Conservation (phyloP, 1,140 invertebrate genomes). For the Gonatopus flavifemur region DNA sequence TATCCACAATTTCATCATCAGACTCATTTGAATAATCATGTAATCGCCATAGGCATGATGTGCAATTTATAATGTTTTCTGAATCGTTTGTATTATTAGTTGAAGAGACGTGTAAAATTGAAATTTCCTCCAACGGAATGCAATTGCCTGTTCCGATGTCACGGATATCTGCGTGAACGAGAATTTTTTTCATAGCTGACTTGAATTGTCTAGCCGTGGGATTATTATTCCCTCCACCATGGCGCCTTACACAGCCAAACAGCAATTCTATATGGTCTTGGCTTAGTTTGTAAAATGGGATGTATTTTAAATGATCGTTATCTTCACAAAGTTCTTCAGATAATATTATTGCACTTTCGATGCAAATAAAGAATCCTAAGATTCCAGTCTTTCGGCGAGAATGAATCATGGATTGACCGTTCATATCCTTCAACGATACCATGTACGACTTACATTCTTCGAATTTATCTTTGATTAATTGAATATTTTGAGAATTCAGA, state of each 20-base stretch:
- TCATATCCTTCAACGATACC: neutral
- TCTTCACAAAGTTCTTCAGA: neutral
- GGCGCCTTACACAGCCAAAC: slow-evolving; percentile 23
- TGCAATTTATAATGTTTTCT: too few relatives aligned
- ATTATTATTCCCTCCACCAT: slow-evolving; percentile 30
- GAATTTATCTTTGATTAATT: slow-evolving; percentile 2
- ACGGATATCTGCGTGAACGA: slow-evolving; percentile 21
- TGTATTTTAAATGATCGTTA: slow-evolving; percentile 15
- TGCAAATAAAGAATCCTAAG: slow-evolving; percentile 20
- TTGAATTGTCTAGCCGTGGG: slow-evolving; percentile 27
- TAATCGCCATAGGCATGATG: too few relatives aligned
- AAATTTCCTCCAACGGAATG: slow-evolving; percentile 17
- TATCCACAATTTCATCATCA: too few relatives aligned
- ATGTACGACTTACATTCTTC: slow-evolving; percentile 6
- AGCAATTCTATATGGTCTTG: slow-evolving; percentile 29
- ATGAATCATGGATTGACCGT: slow-evolving; percentile 3
- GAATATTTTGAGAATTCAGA: slow-evolving; percentile 4
- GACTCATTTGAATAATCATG: too few relatives aligned
- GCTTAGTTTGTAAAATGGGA: slow-evolving; percentile 23
- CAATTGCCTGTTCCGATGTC: slow-evolving; percentile 16
- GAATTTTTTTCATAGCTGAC: slow-evolving; percentile 21
- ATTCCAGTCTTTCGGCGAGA: slow-evolving; percentile 20
- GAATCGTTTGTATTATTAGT: neutral
- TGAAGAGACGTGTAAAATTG: slow-evolving; percentile 29
- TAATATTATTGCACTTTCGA: slow-evolving; percentile 13